Base-by-base conservation (phyloP, 2,888 invertebrate genomes). In the Catocala sponsa region DNA sequence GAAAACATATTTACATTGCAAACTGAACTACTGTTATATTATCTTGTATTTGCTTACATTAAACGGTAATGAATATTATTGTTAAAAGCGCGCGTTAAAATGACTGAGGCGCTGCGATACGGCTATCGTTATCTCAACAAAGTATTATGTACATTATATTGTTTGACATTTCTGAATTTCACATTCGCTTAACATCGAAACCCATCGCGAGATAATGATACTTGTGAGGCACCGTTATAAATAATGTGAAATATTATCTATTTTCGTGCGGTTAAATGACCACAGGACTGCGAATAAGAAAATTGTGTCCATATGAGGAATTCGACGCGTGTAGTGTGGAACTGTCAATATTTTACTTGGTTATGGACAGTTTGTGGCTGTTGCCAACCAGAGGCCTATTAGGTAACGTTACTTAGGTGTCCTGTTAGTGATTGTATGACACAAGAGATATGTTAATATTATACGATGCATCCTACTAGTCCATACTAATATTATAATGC, bases 101-200 rank as follows among this genome's bases (percentile, higher is more conserved):
- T 57, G 57, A 72, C 56, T 51, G 53, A 33, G 46, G 1, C 51
- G 25, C 41, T 33, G 72, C 62, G 55, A 25, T 60, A 32, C 52
- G 56, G 49, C 52, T 53, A 65, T 69, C 68, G 62, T 68, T 69
- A 71, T 68, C 9, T 32, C 57, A 72, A 75, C 74, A 68, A n/a
- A n/a, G n/a, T n/a, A 81, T 81, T 81, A 82, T 81, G 13, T 69
- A 57, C 59, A 65, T 68, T 79, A 78, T 74, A 82, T 74, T 74
- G 69, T 76, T 74, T 67, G 68, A 70, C 65, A 72, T 76, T 73
- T 78, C 68, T 64, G 72, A 70, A 77, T 78, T 70, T 66, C 71
- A 74, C 70, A 68, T 65, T 68, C 59, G 52, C 55, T 38, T 75
- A 59, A 70, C 59, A 38, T 65, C 60, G 55, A 64, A 64, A 68